Evolutionary conservation across 2,888 invertebrate species (phyloP).

Genomic region (Atherix ibis): DNA sequence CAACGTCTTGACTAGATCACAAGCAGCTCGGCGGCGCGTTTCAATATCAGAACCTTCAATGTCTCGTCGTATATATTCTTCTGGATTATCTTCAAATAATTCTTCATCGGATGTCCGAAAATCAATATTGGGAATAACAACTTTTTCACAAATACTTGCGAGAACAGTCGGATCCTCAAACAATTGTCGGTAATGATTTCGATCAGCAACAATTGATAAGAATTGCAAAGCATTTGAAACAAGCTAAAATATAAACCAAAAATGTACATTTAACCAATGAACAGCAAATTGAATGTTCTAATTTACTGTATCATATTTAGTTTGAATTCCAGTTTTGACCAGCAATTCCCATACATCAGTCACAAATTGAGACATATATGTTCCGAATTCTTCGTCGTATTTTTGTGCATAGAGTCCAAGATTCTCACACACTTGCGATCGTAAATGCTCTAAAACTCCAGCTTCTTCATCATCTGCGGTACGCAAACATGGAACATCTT

Average conservation of each 20-base stretch:
- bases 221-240: slow-evolving; percentile 94
- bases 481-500: slow-evolving; percentile 60
- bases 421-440: slow-evolving; percentile 93
- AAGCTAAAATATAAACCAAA: slow-evolving; percentile 42
- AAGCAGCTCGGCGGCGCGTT: slow-evolving; percentile 87
- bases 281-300: not conserved
- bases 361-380: slow-evolving; percentile 83
- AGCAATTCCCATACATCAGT: slow-evolving; percentile 86
- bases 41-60: slow-evolving; percentile 98
- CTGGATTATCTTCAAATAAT: slow-evolving; percentile 93
- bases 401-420: slow-evolving; percentile 89
- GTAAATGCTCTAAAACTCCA: slow-evolving; percentile 76
- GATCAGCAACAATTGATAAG: slow-evolving; percentile 84
- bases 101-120: slow-evolving; percentile 92
- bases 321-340: slow-evolving; percentile 64
- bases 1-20: slow-evolving; percentile 88
- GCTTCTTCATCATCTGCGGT: slow-evolving; percentile 73
- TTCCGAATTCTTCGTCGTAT: slow-evolving; percentile 93
- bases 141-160: slow-evolving; percentile 87
- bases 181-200: slow-evolving; percentile 68
- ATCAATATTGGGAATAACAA: slow-evolving; percentile 97
- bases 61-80: slow-evolving; percentile 90
- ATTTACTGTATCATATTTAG: slow-evolving; percentile 79
- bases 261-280: slow-evolving; percentile 3
- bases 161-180: slow-evolving; percentile 81